Evolutionary conservation across 2,113 vertebrate genomes (phyloP), one percentile per base, ranked within the genome.

Genomic region (Propithecus coquereli): DNA sequence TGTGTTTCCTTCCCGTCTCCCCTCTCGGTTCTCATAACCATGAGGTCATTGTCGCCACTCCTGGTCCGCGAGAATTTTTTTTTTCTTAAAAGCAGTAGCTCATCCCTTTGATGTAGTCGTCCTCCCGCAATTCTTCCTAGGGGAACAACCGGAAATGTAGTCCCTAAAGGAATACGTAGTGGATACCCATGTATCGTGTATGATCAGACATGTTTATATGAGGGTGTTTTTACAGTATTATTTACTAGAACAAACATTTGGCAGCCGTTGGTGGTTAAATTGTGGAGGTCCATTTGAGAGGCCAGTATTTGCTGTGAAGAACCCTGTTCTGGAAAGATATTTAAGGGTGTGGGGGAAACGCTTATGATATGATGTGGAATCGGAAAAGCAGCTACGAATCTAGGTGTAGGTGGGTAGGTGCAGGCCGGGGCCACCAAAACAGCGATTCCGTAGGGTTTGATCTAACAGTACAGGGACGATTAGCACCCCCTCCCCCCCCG

Each of bases 121-220:
- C 74, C 50, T 83, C 45, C 22, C 77, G 66, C 47, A 61, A 40
- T 73, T 86, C 57, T 83, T 54, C 68, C 8, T 9, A 30, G 81
- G 30, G 40, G 84, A 57, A 73, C 37, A 59, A 32, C 70, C 50
- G 61, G 79, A 74, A 87, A 34, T 88, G 76, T 13, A 16, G 20
- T 50, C 76, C 68, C 34, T 25, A 25, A 22, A 43, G 47, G 63
- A 54, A 54, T 17, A 18, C 0, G 0, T 20, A 40, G 13, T 12
- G 59, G 12, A 63, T 25, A 5, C 27, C 43, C 6, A 0, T 3
- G 2, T 65, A 1, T 5, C 14, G 8, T 23, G 16, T 45, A 6
- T 27, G 34, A 47, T 61, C 66, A 22, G 45, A 13, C 22, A 0
- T 4, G 37, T 52, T 52, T 70, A 61, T 4, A 1, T 11, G 45